Percentiles rank a stretch among this genome's conserved stretches.
Conservation (phyloP, 2,888 invertebrate species). For the Cotesia congregata region DNA sequence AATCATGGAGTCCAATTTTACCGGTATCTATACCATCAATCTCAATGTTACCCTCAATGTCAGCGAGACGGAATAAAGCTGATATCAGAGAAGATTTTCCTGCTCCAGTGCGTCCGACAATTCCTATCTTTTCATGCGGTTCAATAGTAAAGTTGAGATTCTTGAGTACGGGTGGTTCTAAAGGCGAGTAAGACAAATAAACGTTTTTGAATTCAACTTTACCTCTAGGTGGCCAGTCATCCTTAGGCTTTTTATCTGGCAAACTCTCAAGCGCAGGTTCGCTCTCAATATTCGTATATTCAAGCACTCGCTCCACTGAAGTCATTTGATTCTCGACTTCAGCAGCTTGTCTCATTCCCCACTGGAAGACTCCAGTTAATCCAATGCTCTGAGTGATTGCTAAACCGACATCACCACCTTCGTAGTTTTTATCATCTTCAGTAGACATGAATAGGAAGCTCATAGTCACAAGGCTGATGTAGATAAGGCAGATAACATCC, state of each 20-base stretch:
- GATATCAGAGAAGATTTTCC: slow-evolving; percentile 80
- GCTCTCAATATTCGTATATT: slow-evolving; percentile 75
- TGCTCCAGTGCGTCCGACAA: slow-evolving; percentile 82
- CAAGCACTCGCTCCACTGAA: slow-evolving; percentile 84
- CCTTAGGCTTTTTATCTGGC: slow-evolving; percentile 76
- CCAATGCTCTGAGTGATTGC: slow-evolving; percentile 87
- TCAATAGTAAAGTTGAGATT: slow-evolving; percentile 77
- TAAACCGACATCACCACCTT: slow-evolving; percentile 83
- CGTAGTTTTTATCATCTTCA: slow-evolving; percentile 56
- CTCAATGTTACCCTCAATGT: slow-evolving; percentile 69
- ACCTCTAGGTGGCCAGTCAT: slow-evolving; percentile 82
- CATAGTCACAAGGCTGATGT: slow-evolving; percentile 88
- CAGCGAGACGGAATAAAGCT: slow-evolving; percentile 78
- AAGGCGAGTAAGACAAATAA: slow-evolving; percentile 80
- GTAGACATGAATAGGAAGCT: slow-evolving; percentile 80
- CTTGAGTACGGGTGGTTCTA: slow-evolving; percentile 82
- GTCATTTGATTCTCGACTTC: slow-evolving; percentile 84
- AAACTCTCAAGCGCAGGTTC: slow-evolving; percentile 79
- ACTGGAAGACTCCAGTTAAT: slow-evolving; percentile 85
- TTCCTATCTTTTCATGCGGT: slow-evolving; percentile 79
- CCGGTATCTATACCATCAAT: slow-evolving; percentile 71
- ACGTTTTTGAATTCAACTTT: slow-evolving; percentile 79
- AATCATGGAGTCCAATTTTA: slow-evolving; percentile 72
- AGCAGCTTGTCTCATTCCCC: slow-evolving; percentile 89
- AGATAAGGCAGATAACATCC: slow-evolving; percentile 89